Evolutionary conservation across 2,113 vertebrate species (phyloP).

Genomic region (Dascyllus trimaculatus): DNA sequence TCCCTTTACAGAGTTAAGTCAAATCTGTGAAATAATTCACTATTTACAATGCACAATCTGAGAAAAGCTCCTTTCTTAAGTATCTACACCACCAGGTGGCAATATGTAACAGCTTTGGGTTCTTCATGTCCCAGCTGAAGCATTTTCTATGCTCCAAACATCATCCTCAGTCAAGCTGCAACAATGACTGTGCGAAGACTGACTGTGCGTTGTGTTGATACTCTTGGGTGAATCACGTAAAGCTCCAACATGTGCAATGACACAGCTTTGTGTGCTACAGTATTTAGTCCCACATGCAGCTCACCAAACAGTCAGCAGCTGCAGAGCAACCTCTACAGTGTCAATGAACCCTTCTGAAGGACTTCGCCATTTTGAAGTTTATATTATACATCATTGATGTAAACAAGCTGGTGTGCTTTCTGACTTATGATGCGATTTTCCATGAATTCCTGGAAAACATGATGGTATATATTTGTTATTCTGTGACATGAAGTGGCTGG

Average conservation of each 20-base stretch:
- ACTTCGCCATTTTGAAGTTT: constrained; percentile 43
- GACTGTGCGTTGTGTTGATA: constrained; percentile 47
- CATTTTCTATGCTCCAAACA: constrained; percentile 35
- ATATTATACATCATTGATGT: constrained; percentile 26
- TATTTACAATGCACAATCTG: neutral
- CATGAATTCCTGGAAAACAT: constrained; percentile 8
- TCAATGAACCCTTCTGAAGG: constrained; percentile 50
- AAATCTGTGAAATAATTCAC: neutral
- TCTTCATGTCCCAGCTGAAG: constrained; percentile 66
- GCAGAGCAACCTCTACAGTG: constrained; percentile 19
- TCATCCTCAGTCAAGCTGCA: constrained; percentile 33
- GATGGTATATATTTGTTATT: neutral
- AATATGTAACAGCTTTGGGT: constrained; percentile 38
- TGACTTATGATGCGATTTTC: constrained; percentile 18
- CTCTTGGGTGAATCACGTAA: constrained; percentile 52
- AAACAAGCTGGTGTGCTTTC: constrained; percentile 30
- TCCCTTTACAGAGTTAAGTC: neutral
- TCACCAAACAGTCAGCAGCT: constrained; percentile 57
- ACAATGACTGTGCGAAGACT: constrained; percentile 23
- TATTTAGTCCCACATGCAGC: constrained; percentile 24
- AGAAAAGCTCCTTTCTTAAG: neutral
- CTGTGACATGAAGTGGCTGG: neutral
- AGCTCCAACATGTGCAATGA: constrained; percentile 32
- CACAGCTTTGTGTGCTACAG: constrained; percentile 34
- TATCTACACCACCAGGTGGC: constrained; percentile 71